These are phyloP conservation scores for Lemur catta DNA, from an alignment of 2,797 vertebrate species.

Conservation along the genomic window DNA sequence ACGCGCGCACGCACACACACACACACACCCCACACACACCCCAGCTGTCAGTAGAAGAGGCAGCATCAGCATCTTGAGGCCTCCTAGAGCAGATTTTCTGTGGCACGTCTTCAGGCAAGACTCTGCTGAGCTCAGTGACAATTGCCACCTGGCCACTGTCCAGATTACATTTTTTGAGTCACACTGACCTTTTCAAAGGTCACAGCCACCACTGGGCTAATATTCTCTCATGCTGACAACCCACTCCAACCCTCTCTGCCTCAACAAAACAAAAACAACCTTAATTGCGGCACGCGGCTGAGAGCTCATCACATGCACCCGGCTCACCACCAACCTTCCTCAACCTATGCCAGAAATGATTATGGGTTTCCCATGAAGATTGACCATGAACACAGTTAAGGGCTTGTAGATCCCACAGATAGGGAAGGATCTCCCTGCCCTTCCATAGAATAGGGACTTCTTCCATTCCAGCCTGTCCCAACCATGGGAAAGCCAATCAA, in stretches of 20 bases:
- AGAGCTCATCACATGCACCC: not conserved
- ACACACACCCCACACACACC: not conserved
- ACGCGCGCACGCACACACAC: not conserved
- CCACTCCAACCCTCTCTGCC: not conserved
- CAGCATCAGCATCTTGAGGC: not conserved
- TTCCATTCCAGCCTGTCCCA: not conserved
- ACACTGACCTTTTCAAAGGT: constrained; percentile 40
- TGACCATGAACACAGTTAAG: not conserved
- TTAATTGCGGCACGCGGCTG: not conserved
- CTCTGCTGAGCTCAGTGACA: not conserved
- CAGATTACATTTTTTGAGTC: constrained; percentile 22
- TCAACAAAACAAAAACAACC: not conserved
- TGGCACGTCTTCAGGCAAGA: not conserved
- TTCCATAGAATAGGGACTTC: not conserved
- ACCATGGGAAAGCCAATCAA: not conserved
- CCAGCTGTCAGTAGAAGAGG: not conserved
- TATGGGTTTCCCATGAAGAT: not conserved
- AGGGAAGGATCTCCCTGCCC: not conserved
- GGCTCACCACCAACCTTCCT: not conserved
- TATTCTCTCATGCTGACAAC: not conserved
- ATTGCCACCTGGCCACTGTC: not conserved
- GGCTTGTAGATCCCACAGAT: not conserved
- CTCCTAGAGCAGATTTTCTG: not conserved
- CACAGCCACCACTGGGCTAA: not conserved
- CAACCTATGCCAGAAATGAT: not conserved